Evolutionary conservation across 2,113 vertebrate species (phyloP), one percentile per base, ranked within the genome.

Genomic region (Speoplatyrhinus poulsoni): DNA sequence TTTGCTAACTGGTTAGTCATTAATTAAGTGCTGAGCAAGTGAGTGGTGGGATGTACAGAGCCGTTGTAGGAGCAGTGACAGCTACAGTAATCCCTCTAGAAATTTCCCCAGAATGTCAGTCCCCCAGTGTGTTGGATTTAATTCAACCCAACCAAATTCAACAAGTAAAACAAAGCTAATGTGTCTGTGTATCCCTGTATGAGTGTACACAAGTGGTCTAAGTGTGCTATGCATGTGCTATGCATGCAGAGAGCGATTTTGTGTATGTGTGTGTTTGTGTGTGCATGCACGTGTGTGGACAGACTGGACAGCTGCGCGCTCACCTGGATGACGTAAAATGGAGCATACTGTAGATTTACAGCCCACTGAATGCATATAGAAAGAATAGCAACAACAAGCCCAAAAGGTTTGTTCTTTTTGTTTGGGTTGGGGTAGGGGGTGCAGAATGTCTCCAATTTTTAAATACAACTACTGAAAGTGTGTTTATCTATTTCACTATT

Each of bases 401-500:
- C 47, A 60, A 73, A 79, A 82, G 57, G 68, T 85, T 68, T 81
- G 12, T 55, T 36, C 13, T 52, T 13, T 50, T 33, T 48, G 60
- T 55, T 58, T 58, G 16, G n/a, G 32, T 61, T 17, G 65, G 55
- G 50, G 11, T 48, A 61, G 72, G 10, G 11, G 32, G 26, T 9
- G n/a, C 36, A 65, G 58, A 70, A 62, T 19, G 60, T 62, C 15
- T 80, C 65, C 33, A 13, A 33, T 50, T 60, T 55, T 48, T 63
- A 63, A 80, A 75, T 68, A 62, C 75, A 32, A 56, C 15, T 26
- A 69, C 71, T 79, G 69, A 71, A 61, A 79, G 76, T 65, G 9
- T 84, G 81, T 85, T 88, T 87, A 85, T 90, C 77, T 83, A 65
- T 68, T 47, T 59, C 9, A 9, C 55, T 73, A 57, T 78, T 77